Base-by-base conservation (phyloP, 2,113 vertebrate species). In the Rhea pennata region DNA sequence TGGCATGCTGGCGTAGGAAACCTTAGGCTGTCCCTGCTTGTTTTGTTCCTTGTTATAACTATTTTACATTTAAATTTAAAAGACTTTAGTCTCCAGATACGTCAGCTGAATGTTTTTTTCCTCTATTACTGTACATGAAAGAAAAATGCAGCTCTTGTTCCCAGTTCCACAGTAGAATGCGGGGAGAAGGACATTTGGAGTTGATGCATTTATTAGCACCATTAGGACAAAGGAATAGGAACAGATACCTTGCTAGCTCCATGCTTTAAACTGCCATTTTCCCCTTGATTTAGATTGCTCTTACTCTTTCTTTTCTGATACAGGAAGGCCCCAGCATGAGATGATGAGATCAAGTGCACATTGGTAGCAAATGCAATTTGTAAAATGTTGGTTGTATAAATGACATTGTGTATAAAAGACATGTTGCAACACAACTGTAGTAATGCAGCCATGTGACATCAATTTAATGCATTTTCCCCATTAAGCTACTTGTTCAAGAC, bases 381-480 rank as follows among this genome's bases (percentile, higher is more conserved):
- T 92, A 80, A 88, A 95, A 85, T 64, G 9, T 61, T 72, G 91
- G 74, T 91, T 74, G 91, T 77, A 81, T 89, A 92, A 96, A 94
- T 91, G 94, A 91, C 94, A 91, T 72, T 64, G 94, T 76, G 91
- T 92, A 61, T 71, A 22, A 91, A 88, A 90, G 87, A 71, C 92
- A 74, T 92, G 95, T 96, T 96, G 96, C 95, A 92, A 94, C 96
- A 96, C 93, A 92, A 23, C 92, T 21, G 0, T 91, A 11, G 92
- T 96, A 96, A 96, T 96, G 93, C 87, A 95, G 78, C 92, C 96
- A 91, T 84, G 92, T 97, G 96, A 96, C 96, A 97, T 93, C 93
- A 84, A 95, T 97, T 96, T 95, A 95, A 96, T 95, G 95, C 90
- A 84, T 95, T 97, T 96, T 95, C 85, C 91, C 93, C 95, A 96